These are phyloP conservation scores for Drosophila recens DNA, from an alignment of 2,888 invertebrate species.

Conservation along the genomic window DNA sequence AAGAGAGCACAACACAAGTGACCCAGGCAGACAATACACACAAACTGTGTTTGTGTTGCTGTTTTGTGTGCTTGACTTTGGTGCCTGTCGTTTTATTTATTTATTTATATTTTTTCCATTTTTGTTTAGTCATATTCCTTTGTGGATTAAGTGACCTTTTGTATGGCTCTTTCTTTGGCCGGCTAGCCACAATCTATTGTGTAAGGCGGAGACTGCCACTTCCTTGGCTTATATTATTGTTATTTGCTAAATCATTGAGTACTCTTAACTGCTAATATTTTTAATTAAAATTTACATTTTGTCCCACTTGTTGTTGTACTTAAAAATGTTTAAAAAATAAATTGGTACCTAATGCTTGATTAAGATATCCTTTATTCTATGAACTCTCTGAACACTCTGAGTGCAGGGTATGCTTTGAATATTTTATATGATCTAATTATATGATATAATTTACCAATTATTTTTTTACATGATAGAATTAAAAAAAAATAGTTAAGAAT, in stretches of 20 bases:
- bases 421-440: too few relatives aligned
- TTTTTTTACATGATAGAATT: too few relatives aligned
- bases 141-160: constrained; percentile 55
- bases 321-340: too few relatives aligned
- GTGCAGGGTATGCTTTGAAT: too few relatives aligned
- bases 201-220: constrained; percentile 2
- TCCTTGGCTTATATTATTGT: constrained; percentile 13
- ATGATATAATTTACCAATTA: too few relatives aligned
- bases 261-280: constrained; percentile 28
- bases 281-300: constrained; percentile 42
- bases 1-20: constrained; percentile 15
- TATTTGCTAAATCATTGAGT: constrained; percentile 26
- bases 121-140: constrained; percentile 34
- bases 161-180: constrained; percentile 25
- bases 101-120: constrained; percentile 13
- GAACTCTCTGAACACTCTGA: too few relatives aligned
- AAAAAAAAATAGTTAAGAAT: too few relatives aligned
- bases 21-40: constrained; percentile 24
- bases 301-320: too few relatives aligned
- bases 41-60: constrained; percentile 3
- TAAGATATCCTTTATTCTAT: too few relatives aligned
- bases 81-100: constrained; percentile 30
- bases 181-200: constrained; percentile 19
- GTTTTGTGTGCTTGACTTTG: constrained; percentile 30
- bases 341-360: too few relatives aligned